Evolutionary conservation across 2,797 vertebrate species (phyloP).

Genomic region (Alcedo quadribrachys): DNA sequence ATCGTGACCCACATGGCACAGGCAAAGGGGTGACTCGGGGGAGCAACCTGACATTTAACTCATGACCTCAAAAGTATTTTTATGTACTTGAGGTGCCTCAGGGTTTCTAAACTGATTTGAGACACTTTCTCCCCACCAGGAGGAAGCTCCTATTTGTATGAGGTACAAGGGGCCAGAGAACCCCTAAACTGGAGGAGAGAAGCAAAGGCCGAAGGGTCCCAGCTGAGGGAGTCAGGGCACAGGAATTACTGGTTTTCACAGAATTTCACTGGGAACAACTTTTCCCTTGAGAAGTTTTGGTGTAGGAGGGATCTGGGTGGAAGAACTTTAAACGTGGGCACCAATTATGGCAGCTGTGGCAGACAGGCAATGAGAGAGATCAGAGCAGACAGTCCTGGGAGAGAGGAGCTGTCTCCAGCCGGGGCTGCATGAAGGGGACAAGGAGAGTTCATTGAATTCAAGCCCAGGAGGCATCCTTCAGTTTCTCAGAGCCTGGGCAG

Average conservation of each 20-base stretch:
- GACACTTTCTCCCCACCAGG: background rate
- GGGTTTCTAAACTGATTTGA: background rate
- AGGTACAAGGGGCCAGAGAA: background rate
- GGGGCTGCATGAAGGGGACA: background rate
- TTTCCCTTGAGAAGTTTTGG: background rate
- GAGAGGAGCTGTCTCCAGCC: background rate
- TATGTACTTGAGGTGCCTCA: background rate
- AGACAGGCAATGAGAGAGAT: background rate
- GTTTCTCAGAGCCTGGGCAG: background rate
- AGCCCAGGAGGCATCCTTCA: background rate
- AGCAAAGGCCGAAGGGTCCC: background rate
- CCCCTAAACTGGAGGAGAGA: background rate
- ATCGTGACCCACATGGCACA: accelerated
- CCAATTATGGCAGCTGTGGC: background rate
- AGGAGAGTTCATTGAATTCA: background rate
- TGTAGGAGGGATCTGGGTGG: background rate
- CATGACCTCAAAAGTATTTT: background rate
- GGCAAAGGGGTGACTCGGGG: background rate
- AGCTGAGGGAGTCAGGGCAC: background rate
- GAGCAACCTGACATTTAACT: background rate
- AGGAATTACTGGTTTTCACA: background rate
- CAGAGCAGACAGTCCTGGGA: background rate
- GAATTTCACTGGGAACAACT: background rate
- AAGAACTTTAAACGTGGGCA: background rate
- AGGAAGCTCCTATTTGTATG: background rate